Evolutionary conservation across 2,888 invertebrate species (phyloP).

Genomic region (Tachystola acroxantha): DNA sequence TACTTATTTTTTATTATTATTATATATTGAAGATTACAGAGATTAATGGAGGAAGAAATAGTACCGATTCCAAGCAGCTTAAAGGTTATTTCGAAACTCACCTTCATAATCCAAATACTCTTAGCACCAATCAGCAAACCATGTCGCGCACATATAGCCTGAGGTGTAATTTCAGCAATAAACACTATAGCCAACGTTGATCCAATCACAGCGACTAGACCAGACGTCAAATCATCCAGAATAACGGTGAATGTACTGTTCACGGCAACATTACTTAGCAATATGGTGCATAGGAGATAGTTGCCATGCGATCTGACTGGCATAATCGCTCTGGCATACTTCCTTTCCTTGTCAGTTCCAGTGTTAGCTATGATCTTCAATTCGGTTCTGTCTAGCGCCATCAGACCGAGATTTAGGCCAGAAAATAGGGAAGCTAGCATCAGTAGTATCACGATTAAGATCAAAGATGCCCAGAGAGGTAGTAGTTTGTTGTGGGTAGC

Average conservation of each 20-base stretch:
- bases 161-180: slow-evolving; percentile 98
- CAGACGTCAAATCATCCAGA: slow-evolving; percentile 95
- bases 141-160: slow-evolving; percentile 96
- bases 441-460: slow-evolving; percentile 86
- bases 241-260: slow-evolving; percentile 98
- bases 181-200: slow-evolving; percentile 97
- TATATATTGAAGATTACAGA: too few relatives aligned
- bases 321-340: slow-evolving; percentile 92
- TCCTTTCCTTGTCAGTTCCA: slow-evolving; percentile 85
- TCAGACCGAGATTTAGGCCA: slow-evolving; percentile 96
- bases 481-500: slow-evolving; percentile 83
- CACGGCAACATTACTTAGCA: slow-evolving; percentile 93
- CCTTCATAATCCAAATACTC: slow-evolving; percentile 95
- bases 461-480: slow-evolving; percentile 87
- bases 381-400: slow-evolving; percentile 97
- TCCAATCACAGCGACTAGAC: slow-evolving; percentile 91
- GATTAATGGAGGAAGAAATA: too few relatives aligned
- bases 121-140: slow-evolving; percentile 96
- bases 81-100: too few relatives aligned
- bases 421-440: slow-evolving; percentile 96
- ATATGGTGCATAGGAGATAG: slow-evolving; percentile 91
- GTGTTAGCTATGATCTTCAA: slow-evolving; percentile 96
- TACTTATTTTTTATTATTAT: too few relatives aligned
- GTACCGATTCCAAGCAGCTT: too few relatives aligned
- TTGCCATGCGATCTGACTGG: slow-evolving; percentile 96